These are phyloP conservation scores for Montipora sp. DNA, from an alignment of 64 coral and sea anemone genomes.

Conservation along the genomic window DNA sequence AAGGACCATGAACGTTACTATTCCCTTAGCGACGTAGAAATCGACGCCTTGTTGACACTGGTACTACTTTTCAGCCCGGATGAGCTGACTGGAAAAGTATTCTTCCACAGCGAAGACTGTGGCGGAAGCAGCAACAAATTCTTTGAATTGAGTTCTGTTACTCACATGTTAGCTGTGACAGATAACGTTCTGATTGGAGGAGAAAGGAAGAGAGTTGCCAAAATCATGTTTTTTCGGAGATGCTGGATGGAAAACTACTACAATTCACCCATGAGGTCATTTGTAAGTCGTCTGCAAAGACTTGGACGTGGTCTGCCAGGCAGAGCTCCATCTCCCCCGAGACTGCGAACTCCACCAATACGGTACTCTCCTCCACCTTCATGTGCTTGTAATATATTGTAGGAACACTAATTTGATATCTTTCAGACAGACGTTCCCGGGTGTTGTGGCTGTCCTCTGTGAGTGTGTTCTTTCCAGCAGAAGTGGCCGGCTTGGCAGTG, in stretches of 20 bases:
- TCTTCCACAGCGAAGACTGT: too few relatives aligned
- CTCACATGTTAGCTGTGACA: neutral
- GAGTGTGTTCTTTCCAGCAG: too few relatives aligned
- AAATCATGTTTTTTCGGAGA: constrained; percentile 10
- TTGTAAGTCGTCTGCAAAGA: neutral
- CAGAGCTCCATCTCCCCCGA: too few relatives aligned
- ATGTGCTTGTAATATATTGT: too few relatives aligned
- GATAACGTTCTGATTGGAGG: neutral
- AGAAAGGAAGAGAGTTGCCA: neutral
- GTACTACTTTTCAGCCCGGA: constrained; percentile 1
- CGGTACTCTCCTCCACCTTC: too few relatives aligned
- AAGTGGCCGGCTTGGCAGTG: too few relatives aligned
- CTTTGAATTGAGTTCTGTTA: neutral
- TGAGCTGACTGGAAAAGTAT: constrained; percentile 6
- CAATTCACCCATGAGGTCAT: neutral
- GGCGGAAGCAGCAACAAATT: too few relatives aligned
- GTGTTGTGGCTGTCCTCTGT: too few relatives aligned
- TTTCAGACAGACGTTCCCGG: too few relatives aligned
- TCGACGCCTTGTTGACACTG: constrained; percentile 14
- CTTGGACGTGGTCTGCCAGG: neutral
- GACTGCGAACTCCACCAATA: too few relatives aligned
- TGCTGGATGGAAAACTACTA: neutral
- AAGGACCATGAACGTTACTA: neutral
- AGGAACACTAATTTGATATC: too few relatives aligned
- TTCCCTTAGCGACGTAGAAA: neutral